A percentile compares a stretch with the other conserved stretches of the same genome.
Evolutionary conservation across 2,113 vertebrate species (phyloP).

Genomic region (Macrotus californicus): DNA sequence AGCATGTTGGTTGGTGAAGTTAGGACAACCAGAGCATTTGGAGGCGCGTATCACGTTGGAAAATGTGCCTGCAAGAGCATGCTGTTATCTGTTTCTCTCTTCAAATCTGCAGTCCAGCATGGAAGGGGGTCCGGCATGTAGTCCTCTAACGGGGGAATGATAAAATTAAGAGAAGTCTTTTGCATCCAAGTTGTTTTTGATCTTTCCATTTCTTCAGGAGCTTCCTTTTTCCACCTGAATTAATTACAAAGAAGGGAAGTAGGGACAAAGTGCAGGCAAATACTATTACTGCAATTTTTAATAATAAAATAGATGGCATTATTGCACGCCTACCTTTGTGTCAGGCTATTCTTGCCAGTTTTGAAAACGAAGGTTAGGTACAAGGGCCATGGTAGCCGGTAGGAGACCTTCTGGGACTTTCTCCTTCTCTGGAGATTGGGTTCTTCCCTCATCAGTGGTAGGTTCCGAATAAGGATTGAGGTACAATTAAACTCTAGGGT

Average conservation of each 20-base stretch:
- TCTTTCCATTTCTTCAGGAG: neutral
- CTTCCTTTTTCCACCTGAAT: neutral
- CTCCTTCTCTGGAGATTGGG: neutral
- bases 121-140: neutral
- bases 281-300: neutral
- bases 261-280: neutral
- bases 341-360: neutral
- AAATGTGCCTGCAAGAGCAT: neutral
- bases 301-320: neutral
- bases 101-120: neutral
- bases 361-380: neutral
- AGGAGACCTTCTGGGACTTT: no score
- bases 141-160: neutral
- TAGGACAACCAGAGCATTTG: rapidly evolving
- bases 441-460: neutral
- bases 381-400: rapidly evolving
- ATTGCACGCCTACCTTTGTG: neutral
- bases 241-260: neutral
- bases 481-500: neutral
- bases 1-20: rapidly evolving
- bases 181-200: neutral
- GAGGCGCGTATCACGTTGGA: no score
- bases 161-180: neutral
- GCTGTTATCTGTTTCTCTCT: neutral
- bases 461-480: neutral